phyloP scores from a whole-genome alignment of 2,113 vertebrate genomes.

The Circaetus cinerascens region DNA sequence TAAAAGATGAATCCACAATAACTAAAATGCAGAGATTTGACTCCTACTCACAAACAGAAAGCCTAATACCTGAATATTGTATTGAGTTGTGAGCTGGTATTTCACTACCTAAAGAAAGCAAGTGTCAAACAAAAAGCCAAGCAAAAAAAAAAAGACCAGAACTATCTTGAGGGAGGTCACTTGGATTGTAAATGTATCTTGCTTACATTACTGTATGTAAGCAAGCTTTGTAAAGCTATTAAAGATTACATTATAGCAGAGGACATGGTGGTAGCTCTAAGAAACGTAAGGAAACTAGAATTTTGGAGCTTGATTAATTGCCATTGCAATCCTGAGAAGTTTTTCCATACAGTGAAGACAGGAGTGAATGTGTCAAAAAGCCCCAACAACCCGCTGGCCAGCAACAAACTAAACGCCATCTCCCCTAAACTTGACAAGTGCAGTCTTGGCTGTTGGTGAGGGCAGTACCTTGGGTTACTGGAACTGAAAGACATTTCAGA shows the following conservation, averaged over 20 bases:
- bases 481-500: not conserved
- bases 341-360: not conserved
- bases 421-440: not conserved
- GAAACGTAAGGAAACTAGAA: not conserved
- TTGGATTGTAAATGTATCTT: not conserved
- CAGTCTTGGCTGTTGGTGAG: not conserved
- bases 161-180: not conserved
- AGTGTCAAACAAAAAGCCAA: not conserved
- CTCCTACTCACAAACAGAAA: not conserved
- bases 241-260: not conserved
- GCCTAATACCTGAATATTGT: not conserved
- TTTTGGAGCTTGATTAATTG: not conserved
- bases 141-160: rapidly evolving
- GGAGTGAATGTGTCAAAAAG: not conserved
- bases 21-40: not conserved
- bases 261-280: not conserved
- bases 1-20: not conserved
- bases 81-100: not conserved
- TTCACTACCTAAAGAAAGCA: not conserved
- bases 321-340: not conserved
- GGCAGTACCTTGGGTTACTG: not conserved
- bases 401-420: not conserved
- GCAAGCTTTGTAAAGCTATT: not conserved
- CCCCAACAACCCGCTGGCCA: not conserved
- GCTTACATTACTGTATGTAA: not conserved